A percentile compares a stretch with the other conserved stretches of the same genome.
phyloP scores from a whole-genome alignment of 1,140 invertebrate genomes.

The Lepidurus apus region DNA sequence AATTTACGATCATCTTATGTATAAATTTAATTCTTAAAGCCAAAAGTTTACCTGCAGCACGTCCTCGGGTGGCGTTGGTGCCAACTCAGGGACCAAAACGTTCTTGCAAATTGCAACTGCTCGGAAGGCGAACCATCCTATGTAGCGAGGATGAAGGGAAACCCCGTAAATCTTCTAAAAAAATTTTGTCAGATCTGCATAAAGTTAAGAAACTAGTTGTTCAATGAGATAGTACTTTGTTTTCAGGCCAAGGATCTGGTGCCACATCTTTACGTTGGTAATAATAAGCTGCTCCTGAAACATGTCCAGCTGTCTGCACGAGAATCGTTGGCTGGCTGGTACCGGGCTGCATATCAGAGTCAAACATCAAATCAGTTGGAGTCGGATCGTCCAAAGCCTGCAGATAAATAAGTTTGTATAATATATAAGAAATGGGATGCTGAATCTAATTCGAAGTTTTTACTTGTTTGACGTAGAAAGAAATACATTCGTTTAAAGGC shows the following conservation, averaged over 20 bases:
- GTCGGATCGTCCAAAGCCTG: background rate
- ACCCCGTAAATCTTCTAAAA: constrained; percentile 50
- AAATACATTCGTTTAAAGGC: constrained; percentile 33
- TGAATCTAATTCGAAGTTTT: background rate
- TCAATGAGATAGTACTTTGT: constrained; percentile 30
- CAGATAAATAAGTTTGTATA: background rate
- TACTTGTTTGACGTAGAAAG: constrained; percentile 25
- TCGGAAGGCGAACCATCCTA: constrained; percentile 56
- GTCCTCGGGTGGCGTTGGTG: constrained; percentile 35
- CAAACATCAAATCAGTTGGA: constrained; percentile 44
- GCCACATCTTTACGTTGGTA: constrained; percentile 44
- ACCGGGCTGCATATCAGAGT: constrained; percentile 50
- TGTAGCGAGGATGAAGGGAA: constrained; percentile 52
- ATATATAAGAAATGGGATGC: background rate
- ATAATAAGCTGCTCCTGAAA: constrained; percentile 53
- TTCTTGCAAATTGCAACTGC: constrained; percentile 50
- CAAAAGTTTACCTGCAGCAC: constrained; percentile 38
- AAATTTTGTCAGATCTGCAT: background rate
- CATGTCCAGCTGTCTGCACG: constrained; percentile 55
- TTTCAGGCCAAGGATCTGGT: constrained; percentile 25
- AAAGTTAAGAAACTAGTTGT: background rate
- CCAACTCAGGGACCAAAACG: constrained; percentile 41
- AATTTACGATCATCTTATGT: background rate
- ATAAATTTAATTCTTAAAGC: background rate
- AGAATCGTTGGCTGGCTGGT: constrained; percentile 51